Evolutionary conservation across 2,113 vertebrate species (phyloP).

Genomic region (Tragulus kanchil): DNA sequence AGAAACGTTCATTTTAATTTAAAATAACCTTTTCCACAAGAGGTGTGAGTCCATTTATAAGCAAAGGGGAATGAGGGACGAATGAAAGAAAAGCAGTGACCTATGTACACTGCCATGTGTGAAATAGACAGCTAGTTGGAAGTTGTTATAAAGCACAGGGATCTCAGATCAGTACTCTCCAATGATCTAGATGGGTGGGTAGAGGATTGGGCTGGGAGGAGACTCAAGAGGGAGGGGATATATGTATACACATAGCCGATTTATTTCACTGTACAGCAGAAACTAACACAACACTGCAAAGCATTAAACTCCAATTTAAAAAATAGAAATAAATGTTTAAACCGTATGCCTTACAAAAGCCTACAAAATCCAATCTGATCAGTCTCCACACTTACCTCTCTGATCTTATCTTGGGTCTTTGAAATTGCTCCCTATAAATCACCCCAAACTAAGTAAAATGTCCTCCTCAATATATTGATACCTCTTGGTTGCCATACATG

Average conservation of each 20-base stretch:
- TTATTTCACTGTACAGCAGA: neutral
- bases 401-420: neutral
- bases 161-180: neutral
- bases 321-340: neutral
- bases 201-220: neutral
- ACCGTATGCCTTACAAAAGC: neutral
- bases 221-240: neutral
- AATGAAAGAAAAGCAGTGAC: neutral
- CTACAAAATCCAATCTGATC: neutral
- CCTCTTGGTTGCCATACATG: neutral
- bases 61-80: neutral
- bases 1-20: conserved; percentile 71
- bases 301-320: neutral
- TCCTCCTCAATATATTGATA: neutral
- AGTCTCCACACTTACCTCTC: neutral
- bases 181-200: neutral
- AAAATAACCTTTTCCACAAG: conserved; percentile 70
- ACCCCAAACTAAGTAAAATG: neutral
- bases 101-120: neutral
- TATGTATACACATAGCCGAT: neutral
- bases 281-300: neutral
- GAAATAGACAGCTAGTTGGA: neutral
- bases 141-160: neutral
- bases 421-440: neutral
- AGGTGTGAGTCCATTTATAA: conserved; percentile 61